Base-by-base conservation (phyloP, 2,113 vertebrate genomes). In the Muntiacus reevesi region DNA sequence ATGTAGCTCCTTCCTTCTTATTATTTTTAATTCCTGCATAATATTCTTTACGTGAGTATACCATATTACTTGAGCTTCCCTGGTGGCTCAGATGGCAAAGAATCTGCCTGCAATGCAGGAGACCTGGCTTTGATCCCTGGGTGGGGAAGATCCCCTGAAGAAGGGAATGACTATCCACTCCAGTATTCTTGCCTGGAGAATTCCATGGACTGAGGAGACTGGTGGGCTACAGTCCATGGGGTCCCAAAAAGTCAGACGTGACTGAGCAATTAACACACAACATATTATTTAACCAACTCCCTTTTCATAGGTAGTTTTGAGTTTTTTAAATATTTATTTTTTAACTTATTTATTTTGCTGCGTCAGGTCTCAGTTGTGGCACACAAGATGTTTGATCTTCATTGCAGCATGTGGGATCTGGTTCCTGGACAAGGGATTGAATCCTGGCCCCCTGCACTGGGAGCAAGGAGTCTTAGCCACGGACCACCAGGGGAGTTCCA, bases 181-280 rank as follows among this genome's bases (percentile, higher is more conserved):
- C 36, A 74, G 21, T 74, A 43, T 6, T 40, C 71, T 14, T 74
- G n/a, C 21, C 71, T 43, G 5, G 36, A 74, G 36, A 40, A 74
- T 43, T 25, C 71, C 40, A 25, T 23, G 71, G 36, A 25, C 36
- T 25, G 36, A 74, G 36, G n/a, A 74, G 36, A 11, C 36, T 25
- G 36, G 21, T 43, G 71, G 71, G 36, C 71, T 74, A 74, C 21
- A 25, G 71, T 74, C 5, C 71, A 25, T 43, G 71, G 11, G 2
- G 71, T 74, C 5, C n/a, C 71, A 74, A 43, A 43, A 40, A 43
- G 36, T 43, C 1, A 0, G 21, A 43, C 1, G 0, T 7, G 71
- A 43, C 71, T 74, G 21, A 71, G 64, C 64, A 71, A 6, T 71
- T 71, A 11, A 71, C 64, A 71, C 64, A 36, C 17, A 23, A 27